These are phyloP conservation scores for Penaeus monodon DNA, from an alignment of 2,888 invertebrate genomes.

Conservation along the genomic window DNA sequence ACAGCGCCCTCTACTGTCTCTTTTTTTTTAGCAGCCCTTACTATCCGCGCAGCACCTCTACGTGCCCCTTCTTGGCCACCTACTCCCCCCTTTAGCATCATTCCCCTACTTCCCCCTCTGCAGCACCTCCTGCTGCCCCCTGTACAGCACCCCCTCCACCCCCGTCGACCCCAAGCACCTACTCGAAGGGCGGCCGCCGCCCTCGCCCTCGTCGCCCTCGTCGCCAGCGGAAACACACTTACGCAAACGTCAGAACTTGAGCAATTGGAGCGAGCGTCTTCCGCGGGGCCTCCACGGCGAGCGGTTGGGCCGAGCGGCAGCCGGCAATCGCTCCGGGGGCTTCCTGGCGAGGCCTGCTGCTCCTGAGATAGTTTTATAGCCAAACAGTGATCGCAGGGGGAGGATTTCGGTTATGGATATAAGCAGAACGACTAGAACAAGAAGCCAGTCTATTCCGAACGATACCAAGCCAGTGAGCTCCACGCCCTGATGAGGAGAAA, in stretches of 20 bases:
- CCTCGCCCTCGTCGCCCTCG: no score
- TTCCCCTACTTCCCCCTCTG: no score
- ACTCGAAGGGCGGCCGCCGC: not conserved
- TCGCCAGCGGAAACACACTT: not conserved
- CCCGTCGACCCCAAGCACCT: slow-evolving; percentile 4
- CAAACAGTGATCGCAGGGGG: slow-evolving; percentile 36
- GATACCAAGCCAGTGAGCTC: slow-evolving; percentile 38
- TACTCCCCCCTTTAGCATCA: no score
- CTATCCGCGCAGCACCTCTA: no score
- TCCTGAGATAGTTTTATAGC: slow-evolving; percentile 30
- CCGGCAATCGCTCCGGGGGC: not conserved
- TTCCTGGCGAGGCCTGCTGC: not conserved
- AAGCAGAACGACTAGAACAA: slow-evolving; percentile 43
- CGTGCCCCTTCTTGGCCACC: no score
- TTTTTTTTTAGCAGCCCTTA: no score
- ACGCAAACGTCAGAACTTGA: slow-evolving; percentile 21
- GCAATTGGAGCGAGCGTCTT: slow-evolving; percentile 18
- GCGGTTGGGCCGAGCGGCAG: not conserved
- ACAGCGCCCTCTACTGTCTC: no score
- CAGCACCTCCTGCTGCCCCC: no score
- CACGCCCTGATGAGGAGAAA: slow-evolving; percentile 39
- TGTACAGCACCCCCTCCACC: not conserved
- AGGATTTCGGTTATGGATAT: slow-evolving; percentile 35
- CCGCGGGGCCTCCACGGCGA: not conserved
- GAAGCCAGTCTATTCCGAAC: slow-evolving; percentile 38